These are phyloP conservation scores for Zaprionus inermis DNA, from an alignment of 1,140 invertebrate species.

Conservation along the genomic window DNA sequence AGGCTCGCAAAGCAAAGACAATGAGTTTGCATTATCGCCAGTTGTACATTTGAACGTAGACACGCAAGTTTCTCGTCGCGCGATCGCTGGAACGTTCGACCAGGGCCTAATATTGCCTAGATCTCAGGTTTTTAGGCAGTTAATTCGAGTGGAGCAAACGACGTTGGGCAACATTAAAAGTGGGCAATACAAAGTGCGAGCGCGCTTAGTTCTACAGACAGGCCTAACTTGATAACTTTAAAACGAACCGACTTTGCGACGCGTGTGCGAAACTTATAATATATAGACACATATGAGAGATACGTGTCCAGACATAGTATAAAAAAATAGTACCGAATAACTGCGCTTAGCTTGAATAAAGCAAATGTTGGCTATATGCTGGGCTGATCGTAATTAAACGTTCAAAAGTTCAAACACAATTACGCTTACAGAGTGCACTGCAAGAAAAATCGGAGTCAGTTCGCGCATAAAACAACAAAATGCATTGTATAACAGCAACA, in stretches of 20 bases:
- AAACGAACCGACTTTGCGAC: neutral
- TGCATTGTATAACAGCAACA: conserved; percentile 7
- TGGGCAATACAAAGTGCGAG: conserved; percentile 36
- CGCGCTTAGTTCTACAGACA: conserved; percentile 11
- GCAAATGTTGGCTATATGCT: conserved; percentile 40
- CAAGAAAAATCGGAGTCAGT: neutral
- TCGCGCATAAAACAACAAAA: neutral
- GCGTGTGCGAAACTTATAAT: conserved; percentile 34
- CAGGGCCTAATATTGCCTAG: conserved; percentile 1
- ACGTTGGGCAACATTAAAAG: conserved; percentile 21
- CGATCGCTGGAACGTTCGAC: conserved; percentile 27
- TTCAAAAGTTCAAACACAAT: conserved; percentile 71
- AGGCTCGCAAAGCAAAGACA: conserved; percentile 53
- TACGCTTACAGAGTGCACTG: conserved; percentile 38
- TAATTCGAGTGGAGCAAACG: conserved; percentile 38
- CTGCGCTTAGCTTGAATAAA: conserved; percentile 24
- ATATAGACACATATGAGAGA: conserved; percentile 18
- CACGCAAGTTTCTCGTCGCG: conserved; percentile 60
- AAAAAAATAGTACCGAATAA: neutral
- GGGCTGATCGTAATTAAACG: conserved; percentile 29
- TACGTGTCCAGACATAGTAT: neutral
- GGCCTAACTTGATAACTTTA: conserved; percentile 4
- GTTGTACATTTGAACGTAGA: conserved; percentile 71
- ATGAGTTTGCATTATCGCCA: conserved; percentile 74
- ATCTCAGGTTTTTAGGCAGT: conserved; percentile 13